A percentile compares a stretch with the other conserved stretches of the same genome.
Evolutionary conservation across 2,113 vertebrate genomes (phyloP).

Genomic region (Motacilla alba): DNA sequence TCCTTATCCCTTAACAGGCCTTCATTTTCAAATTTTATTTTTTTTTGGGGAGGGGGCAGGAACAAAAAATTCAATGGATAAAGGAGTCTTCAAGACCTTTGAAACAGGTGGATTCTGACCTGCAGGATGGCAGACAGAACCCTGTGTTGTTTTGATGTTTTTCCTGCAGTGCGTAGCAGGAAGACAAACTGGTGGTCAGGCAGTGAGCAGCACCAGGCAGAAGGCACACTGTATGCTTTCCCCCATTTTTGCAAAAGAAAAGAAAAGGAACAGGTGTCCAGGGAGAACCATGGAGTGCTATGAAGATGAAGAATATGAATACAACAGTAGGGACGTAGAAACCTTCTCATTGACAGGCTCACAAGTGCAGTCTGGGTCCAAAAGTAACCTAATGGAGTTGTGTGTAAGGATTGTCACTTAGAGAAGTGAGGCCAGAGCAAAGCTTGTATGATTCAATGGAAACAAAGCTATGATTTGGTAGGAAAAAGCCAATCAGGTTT

Average conservation of each 20-base stretch:
- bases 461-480: neutral
- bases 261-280: neutral
- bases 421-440: neutral
- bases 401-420: neutral
- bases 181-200: constrained; percentile 5
- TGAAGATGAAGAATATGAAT: neutral
- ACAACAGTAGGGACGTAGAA: neutral
- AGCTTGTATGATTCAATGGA: neutral
- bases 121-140: constrained; percentile 28
- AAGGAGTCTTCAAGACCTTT: constrained; percentile 38
- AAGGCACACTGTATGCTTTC: constrained; percentile 24
- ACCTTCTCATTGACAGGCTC: neutral
- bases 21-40: neutral
- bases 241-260: constrained; percentile 29
- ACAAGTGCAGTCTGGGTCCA: neutral
- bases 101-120: constrained; percentile 16
- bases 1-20: constrained; percentile 2
- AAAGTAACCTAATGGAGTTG: neutral
- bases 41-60: neutral
- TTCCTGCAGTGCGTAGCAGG: neutral
- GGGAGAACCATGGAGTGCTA: neutral
- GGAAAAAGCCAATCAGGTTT: neutral
- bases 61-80: constrained; percentile 24
- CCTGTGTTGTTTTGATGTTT: neutral
- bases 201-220: neutral